phyloP scores from a whole-genome alignment of 1,140 invertebrate genomes.

The Trigoniulus corallinus region DNA sequence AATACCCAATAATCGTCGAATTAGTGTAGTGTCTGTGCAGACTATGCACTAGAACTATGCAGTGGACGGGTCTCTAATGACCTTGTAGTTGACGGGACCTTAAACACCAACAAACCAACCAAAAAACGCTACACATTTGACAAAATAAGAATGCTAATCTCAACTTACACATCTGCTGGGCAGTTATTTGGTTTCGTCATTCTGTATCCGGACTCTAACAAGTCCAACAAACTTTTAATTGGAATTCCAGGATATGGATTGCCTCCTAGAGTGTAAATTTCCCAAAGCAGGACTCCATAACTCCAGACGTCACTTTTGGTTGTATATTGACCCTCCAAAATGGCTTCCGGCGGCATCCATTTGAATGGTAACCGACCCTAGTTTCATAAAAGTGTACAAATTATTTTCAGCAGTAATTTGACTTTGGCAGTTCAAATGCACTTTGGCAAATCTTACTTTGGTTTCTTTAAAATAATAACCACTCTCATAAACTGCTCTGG shows the following conservation, averaged over 20 bases:
- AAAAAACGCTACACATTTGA: too few species aligned
- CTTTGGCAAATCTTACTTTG: neutral
- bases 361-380: conserved; percentile 24
- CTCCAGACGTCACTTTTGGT: conserved; percentile 48
- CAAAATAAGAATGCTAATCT: neutral
- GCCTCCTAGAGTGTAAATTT: conserved; percentile 65
- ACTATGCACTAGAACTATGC: too few species aligned
- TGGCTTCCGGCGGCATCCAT: conserved; percentile 32
- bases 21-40: too few species aligned
- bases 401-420: neutral
- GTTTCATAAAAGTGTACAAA: neutral
- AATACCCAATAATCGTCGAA: too few species aligned
- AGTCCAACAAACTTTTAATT: conserved; percentile 54
- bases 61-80: too few species aligned
- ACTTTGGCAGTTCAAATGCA: neutral
- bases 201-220: conserved; percentile 56
- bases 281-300: conserved; percentile 76
- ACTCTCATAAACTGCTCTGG: conserved; percentile 1
- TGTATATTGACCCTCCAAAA: conserved; percentile 26
- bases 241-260: conserved; percentile 67
- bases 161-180: conserved; percentile 51
- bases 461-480: conserved; percentile 3
- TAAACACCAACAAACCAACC: too few species aligned
- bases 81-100: too few species aligned
- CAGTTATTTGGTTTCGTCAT: conserved; percentile 71